phyloP scores from a whole-genome alignment of 2,888 invertebrate species.

The Erebia aethiops region DNA sequence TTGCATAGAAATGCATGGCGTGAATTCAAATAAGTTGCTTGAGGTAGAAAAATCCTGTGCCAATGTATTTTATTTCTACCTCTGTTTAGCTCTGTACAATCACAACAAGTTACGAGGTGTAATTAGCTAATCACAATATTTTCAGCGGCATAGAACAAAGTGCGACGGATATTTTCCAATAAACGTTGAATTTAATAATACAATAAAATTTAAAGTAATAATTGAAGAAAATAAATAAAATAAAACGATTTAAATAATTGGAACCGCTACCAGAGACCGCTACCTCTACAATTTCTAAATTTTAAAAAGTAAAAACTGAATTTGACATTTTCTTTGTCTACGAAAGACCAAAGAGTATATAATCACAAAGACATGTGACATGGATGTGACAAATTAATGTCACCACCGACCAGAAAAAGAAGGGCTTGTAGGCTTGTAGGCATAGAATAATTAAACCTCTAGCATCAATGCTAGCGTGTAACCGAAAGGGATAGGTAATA shows the following conservation, averaged over 20 bases:
- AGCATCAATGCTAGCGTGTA: too few species aligned
- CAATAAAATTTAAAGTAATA: background rate
- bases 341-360: too few species aligned
- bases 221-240: slow-evolving; percentile 9
- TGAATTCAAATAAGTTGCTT: slow-evolving; percentile 29
- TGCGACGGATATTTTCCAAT: background rate
- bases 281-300: slow-evolving; percentile 28
- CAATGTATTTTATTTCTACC: slow-evolving; percentile 40
- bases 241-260: slow-evolving; percentile 11
- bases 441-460: too few species aligned
- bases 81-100: slow-evolving; percentile 31
- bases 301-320: too few species aligned
- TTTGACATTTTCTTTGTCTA: background rate
- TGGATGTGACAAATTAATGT: too few species aligned
- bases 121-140: background rate
- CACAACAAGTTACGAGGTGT: slow-evolving; percentile 16
- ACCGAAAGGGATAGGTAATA: too few species aligned
- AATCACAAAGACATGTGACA: too few species aligned
- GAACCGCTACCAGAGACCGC: slow-evolving; percentile 28
- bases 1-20: slow-evolving; percentile 30
- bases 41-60: slow-evolving; percentile 29
- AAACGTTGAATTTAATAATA: slow-evolving; percentile 1
- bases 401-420: too few species aligned
- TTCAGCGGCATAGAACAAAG: background rate
- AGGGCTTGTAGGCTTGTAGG: too few species aligned